These are phyloP conservation scores for Eilema depressum DNA, from an alignment of 2,888 invertebrate species.

Conservation along the genomic window DNA sequence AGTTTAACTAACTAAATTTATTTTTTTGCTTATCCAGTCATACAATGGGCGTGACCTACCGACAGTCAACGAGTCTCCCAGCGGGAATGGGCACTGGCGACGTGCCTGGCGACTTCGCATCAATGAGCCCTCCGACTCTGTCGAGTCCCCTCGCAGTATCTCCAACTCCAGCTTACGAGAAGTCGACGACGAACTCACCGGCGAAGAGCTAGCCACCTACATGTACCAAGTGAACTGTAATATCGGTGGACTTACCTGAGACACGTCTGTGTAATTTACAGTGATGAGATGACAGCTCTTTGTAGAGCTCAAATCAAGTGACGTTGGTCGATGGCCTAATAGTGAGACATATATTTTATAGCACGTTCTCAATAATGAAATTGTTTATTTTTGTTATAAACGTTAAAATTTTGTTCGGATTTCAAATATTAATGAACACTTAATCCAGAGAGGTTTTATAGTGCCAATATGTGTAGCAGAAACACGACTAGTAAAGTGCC, in stretches of 20 bases:
- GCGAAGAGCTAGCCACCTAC: slow-evolving; percentile 89
- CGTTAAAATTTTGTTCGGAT: slow-evolving; percentile 30
- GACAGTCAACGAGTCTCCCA: slow-evolving; percentile 75
- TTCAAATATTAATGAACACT: slow-evolving; percentile 33
- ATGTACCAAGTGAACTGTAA: slow-evolving; percentile 89
- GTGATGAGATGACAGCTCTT: slow-evolving; percentile 36
- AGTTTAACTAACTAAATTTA: not conserved
- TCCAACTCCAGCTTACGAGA: slow-evolving; percentile 93
- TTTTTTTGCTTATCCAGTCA: slow-evolving; percentile 59
- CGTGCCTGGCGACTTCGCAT: slow-evolving; percentile 66
- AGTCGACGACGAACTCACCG: slow-evolving; percentile 90
- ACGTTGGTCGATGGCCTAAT: slow-evolving; percentile 35
- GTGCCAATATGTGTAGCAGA: slow-evolving; percentile 42
- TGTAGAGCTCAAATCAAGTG: slow-evolving; percentile 39
- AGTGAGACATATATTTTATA: slow-evolving; percentile 41
- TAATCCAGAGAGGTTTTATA: slow-evolving; percentile 35
- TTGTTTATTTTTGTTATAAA: not conserved
- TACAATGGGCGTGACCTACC: slow-evolving; percentile 72
- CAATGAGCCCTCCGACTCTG: slow-evolving; percentile 75
- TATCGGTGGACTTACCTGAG: slow-evolving; percentile 79
- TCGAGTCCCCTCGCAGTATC: slow-evolving; percentile 87
- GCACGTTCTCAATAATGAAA: slow-evolving; percentile 4
- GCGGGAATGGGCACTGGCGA: slow-evolving; percentile 73
- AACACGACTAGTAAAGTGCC: slow-evolving; percentile 20
- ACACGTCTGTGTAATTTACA: slow-evolving; percentile 67